phyloP scores from a whole-genome alignment of 2,888 invertebrate genomes.

The Cheilosia impressa region DNA sequence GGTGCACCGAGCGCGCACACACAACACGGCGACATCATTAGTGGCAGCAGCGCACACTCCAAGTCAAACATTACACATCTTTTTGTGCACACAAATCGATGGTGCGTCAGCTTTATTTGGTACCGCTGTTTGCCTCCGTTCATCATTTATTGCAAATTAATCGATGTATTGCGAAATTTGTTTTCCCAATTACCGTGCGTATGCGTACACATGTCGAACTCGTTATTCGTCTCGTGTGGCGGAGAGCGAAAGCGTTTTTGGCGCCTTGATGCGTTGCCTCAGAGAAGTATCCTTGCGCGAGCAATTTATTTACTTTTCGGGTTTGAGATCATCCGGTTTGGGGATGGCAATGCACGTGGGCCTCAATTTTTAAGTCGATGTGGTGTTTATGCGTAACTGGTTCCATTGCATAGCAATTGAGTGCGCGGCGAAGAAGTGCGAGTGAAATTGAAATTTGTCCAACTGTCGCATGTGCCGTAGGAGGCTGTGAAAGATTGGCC shows the following conservation, averaged over 20 bases:
- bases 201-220: constrained; percentile 68
- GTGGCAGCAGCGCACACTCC: constrained; percentile 2
- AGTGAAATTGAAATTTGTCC: constrained; percentile 72
- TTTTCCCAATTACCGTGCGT: constrained; percentile 53
- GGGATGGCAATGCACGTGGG: constrained; percentile 60
- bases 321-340: constrained; percentile 61
- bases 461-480: constrained; percentile 41
- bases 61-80: constrained; percentile 1
- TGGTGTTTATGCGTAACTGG: constrained; percentile 54
- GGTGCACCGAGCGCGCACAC: background rate
- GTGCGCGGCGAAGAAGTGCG: constrained; percentile 43
- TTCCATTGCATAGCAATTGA: constrained; percentile 13
- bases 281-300: background rate
- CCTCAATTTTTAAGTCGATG: constrained; percentile 39
- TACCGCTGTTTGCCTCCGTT: constrained; percentile 63
- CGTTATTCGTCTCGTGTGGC: constrained; percentile 49
- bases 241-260: constrained; percentile 73
- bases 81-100: constrained; percentile 37
- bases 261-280: constrained; percentile 57
- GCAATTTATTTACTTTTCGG: constrained; percentile 63
- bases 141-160: constrained; percentile 72
- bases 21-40: constrained; percentile 68
- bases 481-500: constrained; percentile 6
- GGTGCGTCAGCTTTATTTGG: constrained; percentile 34
- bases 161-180: constrained; percentile 72